Percentiles rank a stretch among this genome's conserved stretches.
phyloP scores from a whole-genome alignment of 2,113 vertebrate genomes.

The Psittacula cyanocephala region DNA sequence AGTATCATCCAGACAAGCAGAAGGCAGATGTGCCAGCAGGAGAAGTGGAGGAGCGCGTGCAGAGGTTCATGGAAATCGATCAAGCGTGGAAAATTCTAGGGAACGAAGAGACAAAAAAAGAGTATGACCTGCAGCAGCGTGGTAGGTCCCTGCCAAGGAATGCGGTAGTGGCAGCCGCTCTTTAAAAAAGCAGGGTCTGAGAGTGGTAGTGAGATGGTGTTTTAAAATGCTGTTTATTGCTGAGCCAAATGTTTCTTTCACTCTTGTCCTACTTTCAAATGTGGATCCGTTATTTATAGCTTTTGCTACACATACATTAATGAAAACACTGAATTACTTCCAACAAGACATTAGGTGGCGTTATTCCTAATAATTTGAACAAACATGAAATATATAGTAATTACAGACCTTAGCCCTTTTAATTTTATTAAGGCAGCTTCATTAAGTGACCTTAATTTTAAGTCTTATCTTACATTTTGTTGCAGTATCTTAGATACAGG shows the following conservation, averaged over 20 bases:
- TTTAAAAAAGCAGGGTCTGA: conserved; percentile 31
- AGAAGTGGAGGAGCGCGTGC: conserved; percentile 71
- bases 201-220: conserved; percentile 20
- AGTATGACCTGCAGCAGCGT: conserved; percentile 83
- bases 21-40: conserved; percentile 72
- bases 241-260: conserved; percentile 27
- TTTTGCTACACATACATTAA: conserved; percentile 38
- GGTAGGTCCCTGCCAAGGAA: conserved; percentile 77
- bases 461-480: not conserved
- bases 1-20: conserved; percentile 91
- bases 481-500: not conserved
- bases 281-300: conserved; percentile 65
- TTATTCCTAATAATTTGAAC: conserved; percentile 56
- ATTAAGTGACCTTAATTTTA: conserved; percentile 13
- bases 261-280: conserved; percentile 32
- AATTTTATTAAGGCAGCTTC: conserved; percentile 24
- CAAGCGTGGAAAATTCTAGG: conserved; percentile 90
- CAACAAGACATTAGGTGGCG: conserved; percentile 15
- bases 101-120: conserved; percentile 83
- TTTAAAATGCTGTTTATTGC: conserved; percentile 54
- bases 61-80: conserved; percentile 86
- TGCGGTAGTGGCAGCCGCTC: conserved; percentile 47
- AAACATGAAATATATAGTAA: conserved; percentile 15
- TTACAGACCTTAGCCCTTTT: conserved; percentile 8
- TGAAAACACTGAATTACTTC: conserved; percentile 49